Conservation (phyloP, 2,888 invertebrate species). For the Alcis repandata region DNA sequence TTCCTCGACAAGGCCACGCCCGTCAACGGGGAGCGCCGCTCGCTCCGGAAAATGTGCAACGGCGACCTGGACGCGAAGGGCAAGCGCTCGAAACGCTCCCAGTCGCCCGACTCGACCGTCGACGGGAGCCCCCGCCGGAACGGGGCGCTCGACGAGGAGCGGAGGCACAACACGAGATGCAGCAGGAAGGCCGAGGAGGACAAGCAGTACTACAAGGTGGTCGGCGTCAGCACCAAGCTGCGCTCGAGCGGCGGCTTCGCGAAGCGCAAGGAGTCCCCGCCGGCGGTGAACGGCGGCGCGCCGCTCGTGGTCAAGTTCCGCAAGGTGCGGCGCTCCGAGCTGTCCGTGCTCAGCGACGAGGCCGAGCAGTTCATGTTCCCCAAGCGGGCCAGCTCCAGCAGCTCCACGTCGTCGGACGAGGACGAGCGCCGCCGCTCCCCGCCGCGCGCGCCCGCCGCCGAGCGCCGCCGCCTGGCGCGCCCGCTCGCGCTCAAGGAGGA, state of each 20-base stretch:
- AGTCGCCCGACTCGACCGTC: conserved; percentile 67
- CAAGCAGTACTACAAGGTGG: conserved; percentile 90
- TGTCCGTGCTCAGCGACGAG: conserved; percentile 92
- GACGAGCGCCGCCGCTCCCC: conserved; percentile 78
- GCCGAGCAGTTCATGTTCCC: conserved; percentile 96
- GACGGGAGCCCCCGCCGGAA: conserved; percentile 72
- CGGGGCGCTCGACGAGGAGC: conserved; percentile 68
- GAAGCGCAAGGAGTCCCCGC: conserved; percentile 69
- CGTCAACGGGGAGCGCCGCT: conserved; percentile 74
- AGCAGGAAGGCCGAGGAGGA: conserved; percentile 67
- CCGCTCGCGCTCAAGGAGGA: conserved; percentile 80
- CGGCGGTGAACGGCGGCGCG: conserved; percentile 85
- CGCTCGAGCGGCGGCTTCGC: conserved; percentile 86
- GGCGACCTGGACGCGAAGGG: conserved; percentile 66
- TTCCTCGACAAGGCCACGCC: conserved; percentile 88
- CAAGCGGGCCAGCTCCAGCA: conserved; percentile 87
- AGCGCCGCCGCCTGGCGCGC: conserved; percentile 73
- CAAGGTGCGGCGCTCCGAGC: conserved; percentile 90
- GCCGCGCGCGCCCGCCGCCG: conserved; percentile 68
- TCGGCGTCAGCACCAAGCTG: conserved; percentile 89
- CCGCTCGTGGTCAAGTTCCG: conserved; percentile 91
- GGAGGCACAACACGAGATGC: conserved; percentile 71
- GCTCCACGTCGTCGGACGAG: conserved; percentile 86
- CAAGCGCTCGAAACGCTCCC: conserved; percentile 67
- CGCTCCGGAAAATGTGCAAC: conserved; percentile 74